Evolutionary conservation across 2,113 vertebrate genomes (phyloP).

Genomic region (Thalassarche chlororhynchos): DNA sequence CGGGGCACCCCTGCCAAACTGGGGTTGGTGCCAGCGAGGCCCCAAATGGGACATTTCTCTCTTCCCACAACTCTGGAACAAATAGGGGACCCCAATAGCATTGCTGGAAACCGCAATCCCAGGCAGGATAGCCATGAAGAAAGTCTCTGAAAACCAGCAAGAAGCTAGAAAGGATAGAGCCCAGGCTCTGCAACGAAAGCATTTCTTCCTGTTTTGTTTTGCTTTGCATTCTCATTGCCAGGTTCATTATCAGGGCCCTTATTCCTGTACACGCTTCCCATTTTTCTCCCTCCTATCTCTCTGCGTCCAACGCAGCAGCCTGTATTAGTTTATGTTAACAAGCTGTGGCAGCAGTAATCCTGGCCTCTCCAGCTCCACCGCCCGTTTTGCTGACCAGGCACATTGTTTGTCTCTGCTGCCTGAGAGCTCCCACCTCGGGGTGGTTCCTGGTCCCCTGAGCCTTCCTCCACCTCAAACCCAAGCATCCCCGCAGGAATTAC

Average conservation of each 20-base stretch:
- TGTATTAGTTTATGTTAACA: conserved; percentile 68
- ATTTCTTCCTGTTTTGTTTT: conserved; percentile 33
- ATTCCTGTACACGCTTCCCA: conserved; percentile 61
- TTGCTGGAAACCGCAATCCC: not conserved
- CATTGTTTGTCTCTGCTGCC: not conserved
- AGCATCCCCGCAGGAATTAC: not conserved
- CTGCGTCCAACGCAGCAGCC: not conserved
- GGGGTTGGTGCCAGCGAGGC: not conserved
- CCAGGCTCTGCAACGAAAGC: not conserved
- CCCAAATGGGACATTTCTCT: not conserved
- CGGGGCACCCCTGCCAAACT: not conserved
- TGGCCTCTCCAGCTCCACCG: not conserved
- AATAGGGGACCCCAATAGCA: not conserved
- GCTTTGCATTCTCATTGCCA: conserved; percentile 57
- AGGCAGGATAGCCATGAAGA: accelerated
- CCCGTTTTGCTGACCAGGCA: conserved; percentile 51
- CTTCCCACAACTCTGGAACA: not conserved
- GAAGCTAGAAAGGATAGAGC: not conserved
- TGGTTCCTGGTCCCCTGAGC: not conserved
- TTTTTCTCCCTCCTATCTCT: conserved; percentile 56
- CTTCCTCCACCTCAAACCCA: not conserved
- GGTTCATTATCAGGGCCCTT: conserved; percentile 59
- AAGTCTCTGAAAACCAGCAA: not conserved
- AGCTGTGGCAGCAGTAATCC: conserved; percentile 56
- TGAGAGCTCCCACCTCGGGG: not conserved